Evolutionary conservation across 2,113 vertebrate genomes (phyloP).

Genomic region (Microcebus ravelobensis): DNA sequence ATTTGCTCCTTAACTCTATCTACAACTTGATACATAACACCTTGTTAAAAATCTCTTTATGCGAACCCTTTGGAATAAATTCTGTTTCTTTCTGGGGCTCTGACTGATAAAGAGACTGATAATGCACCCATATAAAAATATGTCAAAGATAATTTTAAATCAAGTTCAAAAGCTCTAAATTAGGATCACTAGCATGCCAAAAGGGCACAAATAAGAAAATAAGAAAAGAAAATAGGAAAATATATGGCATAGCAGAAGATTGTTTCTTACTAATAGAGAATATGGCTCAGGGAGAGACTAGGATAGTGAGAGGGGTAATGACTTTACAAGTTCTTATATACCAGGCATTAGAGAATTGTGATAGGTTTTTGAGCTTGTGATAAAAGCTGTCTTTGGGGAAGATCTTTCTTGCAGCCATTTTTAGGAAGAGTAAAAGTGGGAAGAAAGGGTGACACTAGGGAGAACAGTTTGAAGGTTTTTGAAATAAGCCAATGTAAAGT

Average conservation of each 20-base stretch:
- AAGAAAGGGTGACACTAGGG: neutral
- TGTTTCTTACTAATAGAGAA: neutral
- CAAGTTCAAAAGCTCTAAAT: conserved; percentile 10
- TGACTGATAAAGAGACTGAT: neutral
- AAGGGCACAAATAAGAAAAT: neutral
- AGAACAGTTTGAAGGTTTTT: conserved; percentile 41
- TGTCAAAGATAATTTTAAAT: conserved; percentile 27
- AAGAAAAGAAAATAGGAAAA: neutral
- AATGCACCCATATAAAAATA: neutral
- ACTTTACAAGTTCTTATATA: neutral
- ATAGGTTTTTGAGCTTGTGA: conserved; percentile 37
- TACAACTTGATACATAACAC: neutral
- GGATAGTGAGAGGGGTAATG: neutral
- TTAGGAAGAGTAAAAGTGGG: neutral
- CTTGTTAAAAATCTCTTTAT: neutral
- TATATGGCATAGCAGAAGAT: neutral
- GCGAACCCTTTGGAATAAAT: neutral
- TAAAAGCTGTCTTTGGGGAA: conserved; percentile 46
- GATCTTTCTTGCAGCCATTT: conserved; percentile 39
- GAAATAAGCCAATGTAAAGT: neutral
- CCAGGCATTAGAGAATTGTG: conserved; percentile 11
- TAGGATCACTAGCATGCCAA: neutral
- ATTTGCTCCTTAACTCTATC: neutral
- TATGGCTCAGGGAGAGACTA: neutral
- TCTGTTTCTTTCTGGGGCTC: neutral